Conservation (phyloP, 2,888 invertebrate genomes). For the Mesochorus sp. region DNA sequence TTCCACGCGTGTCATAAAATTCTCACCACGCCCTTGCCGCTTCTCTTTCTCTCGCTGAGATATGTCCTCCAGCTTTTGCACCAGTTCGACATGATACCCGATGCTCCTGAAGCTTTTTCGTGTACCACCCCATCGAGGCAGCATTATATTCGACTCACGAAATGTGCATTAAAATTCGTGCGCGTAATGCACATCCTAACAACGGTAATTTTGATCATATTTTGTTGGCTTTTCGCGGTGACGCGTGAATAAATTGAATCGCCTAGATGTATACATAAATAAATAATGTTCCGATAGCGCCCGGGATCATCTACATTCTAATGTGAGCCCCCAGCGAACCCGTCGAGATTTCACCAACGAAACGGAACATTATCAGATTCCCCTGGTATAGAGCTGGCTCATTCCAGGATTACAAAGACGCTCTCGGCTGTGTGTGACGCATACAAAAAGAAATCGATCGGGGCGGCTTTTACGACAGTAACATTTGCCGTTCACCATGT, state of each 20-base stretch:
- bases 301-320: not conserved
- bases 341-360: constrained; percentile 11
- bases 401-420: not conserved
- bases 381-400: not conserved
- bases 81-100: constrained; percentile 32
- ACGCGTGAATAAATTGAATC: constrained; percentile 20
- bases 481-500: constrained; percentile 13
- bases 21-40: constrained; percentile 44
- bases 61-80: constrained; percentile 24
- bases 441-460: constrained; percentile 52
- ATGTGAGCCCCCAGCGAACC: constrained; percentile 25
- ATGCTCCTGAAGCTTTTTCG: not conserved
- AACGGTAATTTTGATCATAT: constrained; percentile 22
- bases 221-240: constrained; percentile 17
- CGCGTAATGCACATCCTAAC: constrained; percentile 28
- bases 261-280: not conserved
- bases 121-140: not conserved
- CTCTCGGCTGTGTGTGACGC: constrained; percentile 9
- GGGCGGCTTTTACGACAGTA: constrained; percentile 52
- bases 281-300: not conserved
- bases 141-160: constrained; percentile 51
- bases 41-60: not conserved
- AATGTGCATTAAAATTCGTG: constrained; percentile 38
- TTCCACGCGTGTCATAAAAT: constrained; percentile 71
- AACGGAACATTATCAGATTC: constrained; percentile 38